These are phyloP conservation scores for Stenchaetothrips biformis DNA, from an alignment of 2,888 invertebrate species.

Conservation along the genomic window DNA sequence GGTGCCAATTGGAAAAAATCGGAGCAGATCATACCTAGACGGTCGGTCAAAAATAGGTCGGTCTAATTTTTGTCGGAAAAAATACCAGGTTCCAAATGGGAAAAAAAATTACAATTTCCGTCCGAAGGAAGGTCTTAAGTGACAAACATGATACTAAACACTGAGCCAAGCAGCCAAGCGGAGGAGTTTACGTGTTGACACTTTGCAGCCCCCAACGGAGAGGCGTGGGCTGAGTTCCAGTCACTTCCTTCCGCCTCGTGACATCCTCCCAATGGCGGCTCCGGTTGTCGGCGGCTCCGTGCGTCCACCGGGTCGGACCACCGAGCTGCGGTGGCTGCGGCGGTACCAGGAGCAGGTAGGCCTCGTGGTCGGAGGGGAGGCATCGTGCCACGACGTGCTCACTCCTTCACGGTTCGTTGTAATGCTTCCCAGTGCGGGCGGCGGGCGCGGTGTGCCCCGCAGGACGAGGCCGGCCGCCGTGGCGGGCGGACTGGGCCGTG, in stretches of 20 bases:
- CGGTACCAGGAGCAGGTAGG: constrained; percentile 6
- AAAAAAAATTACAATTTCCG: too few species aligned
- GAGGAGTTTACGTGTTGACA: too few species aligned
- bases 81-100: too few species aligned
- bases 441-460: background rate
- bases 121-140: too few species aligned
- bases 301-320: constrained; percentile 4
- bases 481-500: constrained; percentile 36
- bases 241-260: background rate
- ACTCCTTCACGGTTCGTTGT: background rate
- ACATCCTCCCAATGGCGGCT: background rate
- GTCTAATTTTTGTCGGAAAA: too few species aligned
- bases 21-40: too few species aligned
- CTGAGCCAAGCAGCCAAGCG: too few species aligned
- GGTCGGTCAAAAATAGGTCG: too few species aligned
- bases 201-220: background rate
- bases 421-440: background rate
- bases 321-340: constrained; percentile 14
- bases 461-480: constrained; percentile 35
- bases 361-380: background rate
- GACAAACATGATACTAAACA: too few species aligned
- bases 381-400: background rate
- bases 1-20: too few species aligned
- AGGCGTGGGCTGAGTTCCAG: constrained; percentile 5
- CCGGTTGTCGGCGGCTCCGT: too few species aligned